These are phyloP conservation scores for Pseudorhombus dupliciocellatus DNA, from an alignment of 2,113 vertebrate genomes.

Conservation along the genomic window DNA sequence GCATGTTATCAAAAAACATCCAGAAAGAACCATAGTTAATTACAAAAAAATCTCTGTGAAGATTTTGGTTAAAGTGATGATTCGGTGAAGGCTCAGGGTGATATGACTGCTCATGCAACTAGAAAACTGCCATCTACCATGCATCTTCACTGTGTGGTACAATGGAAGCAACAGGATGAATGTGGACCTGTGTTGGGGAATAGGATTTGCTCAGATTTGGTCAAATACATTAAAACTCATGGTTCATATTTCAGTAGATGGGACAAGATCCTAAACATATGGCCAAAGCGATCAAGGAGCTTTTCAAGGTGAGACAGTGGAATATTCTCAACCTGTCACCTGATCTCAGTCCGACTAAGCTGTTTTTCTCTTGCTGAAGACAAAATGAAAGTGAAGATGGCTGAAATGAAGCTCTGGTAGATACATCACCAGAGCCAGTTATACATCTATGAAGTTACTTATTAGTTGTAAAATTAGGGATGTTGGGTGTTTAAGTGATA, in stretches of 20 bases:
- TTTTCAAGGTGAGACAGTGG: neutral
- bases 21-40: too few relatives aligned
- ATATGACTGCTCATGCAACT: neutral
- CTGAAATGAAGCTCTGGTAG: neutral
- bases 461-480: too few relatives aligned
- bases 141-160: neutral
- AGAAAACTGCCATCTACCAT: neutral
- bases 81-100: neutral
- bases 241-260: neutral
- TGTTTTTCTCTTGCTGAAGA: too few relatives aligned
- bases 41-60: too few relatives aligned
- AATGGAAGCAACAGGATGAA: neutral
- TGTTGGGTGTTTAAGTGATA: neutral
- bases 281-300: neutral
- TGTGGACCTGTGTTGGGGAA: too few relatives aligned
- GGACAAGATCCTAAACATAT: neutral
- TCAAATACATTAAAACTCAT: neutral
- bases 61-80: neutral
- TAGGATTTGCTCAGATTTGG: neutral
- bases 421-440: neutral
- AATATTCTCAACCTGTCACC: too few relatives aligned
- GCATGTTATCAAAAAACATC: too few relatives aligned
- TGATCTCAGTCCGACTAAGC: neutral
- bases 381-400: too few relatives aligned
- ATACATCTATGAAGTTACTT: neutral